phyloP scores from a whole-genome alignment of 2,888 invertebrate genomes.

The Rotaria macrura region DNA sequence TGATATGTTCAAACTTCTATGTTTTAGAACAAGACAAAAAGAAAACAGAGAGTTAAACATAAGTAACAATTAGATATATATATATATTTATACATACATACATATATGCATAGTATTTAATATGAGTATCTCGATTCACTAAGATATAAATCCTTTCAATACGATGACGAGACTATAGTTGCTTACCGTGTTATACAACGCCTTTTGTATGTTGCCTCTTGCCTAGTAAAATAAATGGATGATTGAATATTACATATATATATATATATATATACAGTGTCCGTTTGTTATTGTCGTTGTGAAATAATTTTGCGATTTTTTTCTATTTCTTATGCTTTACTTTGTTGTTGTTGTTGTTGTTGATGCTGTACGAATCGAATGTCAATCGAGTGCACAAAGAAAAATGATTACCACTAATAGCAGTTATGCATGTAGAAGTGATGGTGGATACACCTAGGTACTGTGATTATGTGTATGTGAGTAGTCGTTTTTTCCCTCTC shows the following conservation, averaged over 20 bases:
- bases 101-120: background rate
- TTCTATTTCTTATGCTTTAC: background rate
- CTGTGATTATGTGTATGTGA: conserved; percentile 2
- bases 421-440: background rate
- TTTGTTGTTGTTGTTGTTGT: background rate
- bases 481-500: background rate
- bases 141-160: background rate
- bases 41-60: background rate
- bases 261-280: background rate
- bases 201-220: background rate
- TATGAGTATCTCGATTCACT: background rate
- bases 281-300: background rate
- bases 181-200: background rate
- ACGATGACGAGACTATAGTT: background rate
- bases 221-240: background rate
- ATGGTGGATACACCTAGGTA: background rate
- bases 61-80: background rate
- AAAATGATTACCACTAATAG: background rate
- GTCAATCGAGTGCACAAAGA: background rate
- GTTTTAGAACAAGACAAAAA: background rate
- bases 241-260: background rate
- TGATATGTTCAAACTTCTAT: background rate
- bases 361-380: background rate
- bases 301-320: background rate
- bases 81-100: too few species aligned